phyloP scores from a whole-genome alignment of 1,140 invertebrate species.

The Brachionus manjavacas region DNA sequence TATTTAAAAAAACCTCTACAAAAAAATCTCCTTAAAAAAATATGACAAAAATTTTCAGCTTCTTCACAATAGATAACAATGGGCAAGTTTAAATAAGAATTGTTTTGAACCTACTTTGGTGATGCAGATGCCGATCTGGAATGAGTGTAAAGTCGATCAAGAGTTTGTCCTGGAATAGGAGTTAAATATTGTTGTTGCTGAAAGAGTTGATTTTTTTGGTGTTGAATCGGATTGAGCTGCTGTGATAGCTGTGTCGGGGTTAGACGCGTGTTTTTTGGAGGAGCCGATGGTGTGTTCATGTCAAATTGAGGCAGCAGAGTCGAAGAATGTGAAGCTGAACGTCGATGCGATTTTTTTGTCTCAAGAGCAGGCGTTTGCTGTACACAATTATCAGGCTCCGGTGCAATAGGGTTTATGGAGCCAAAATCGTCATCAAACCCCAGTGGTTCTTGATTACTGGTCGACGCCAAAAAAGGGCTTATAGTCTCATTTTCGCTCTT shows the following conservation, averaged over 20 bases:
- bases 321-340: slow-evolving; percentile 38
- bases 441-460: not conserved
- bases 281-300: not conserved
- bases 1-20: too few species aligned
- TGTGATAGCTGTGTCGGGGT: not conserved
- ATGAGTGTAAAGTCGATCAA: slow-evolving; percentile 14
- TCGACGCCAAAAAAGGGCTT: not conserved
- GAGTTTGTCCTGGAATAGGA: not conserved
- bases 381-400: not conserved
- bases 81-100: too few species aligned
- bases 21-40: too few species aligned
- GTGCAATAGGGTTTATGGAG: not conserved
- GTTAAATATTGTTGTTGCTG: not conserved
- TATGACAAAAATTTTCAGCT: too few species aligned
- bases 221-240: not conserved
- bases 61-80: too few species aligned
- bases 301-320: not conserved
- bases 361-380: not conserved
- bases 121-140: slow-evolving; percentile 5
- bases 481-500: not conserved
- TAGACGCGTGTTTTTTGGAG: not conserved
- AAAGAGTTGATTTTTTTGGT: not conserved
- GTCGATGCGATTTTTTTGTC: slow-evolving; percentile 27
- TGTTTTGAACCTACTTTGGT: not conserved
- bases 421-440: slow-evolving; percentile 37